phyloP scores from a whole-genome alignment of 1,140 invertebrate species.

The Heliconius hermathena region DNA sequence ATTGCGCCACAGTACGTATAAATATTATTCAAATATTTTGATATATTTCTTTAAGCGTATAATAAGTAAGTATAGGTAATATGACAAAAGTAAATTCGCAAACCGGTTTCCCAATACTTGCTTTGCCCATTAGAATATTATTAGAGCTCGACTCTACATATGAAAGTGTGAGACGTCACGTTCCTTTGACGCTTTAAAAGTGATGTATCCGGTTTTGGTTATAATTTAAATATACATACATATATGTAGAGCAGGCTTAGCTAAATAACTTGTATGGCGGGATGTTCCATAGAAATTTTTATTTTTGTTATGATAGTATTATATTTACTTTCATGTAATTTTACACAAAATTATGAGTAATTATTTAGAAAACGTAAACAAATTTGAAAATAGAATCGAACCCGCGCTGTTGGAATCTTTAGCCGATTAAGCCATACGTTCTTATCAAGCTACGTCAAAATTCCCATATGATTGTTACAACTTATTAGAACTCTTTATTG shows the following conservation, averaged over 20 bases:
- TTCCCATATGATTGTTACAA: no score
- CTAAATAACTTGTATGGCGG: background rate
- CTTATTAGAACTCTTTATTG: no score
- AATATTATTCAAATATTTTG: constrained; percentile 15
- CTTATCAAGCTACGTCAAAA: no score
- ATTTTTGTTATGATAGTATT: background rate
- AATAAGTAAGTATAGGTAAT: background rate
- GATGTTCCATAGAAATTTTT: background rate
- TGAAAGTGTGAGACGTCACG: constrained; percentile 33
- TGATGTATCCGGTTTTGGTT: constrained; percentile 24
- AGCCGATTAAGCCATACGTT: no score
- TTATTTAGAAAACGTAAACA: no score
- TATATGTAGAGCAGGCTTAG: background rate
- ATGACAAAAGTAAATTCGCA: constrained; percentile 18
- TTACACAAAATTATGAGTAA: no score
- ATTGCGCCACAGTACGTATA: background rate
- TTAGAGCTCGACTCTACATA: constrained; percentile 27
- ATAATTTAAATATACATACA: background rate
- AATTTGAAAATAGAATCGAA: no score
- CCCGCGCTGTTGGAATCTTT: no score
- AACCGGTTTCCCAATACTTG: constrained; percentile 30
- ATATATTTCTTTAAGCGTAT: background rate
- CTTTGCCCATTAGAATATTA: constrained; percentile 24
- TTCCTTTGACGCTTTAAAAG: constrained; percentile 9
- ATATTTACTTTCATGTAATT: background rate